Base-by-base conservation (phyloP, 2,888 invertebrate species). In the Spatulosminthurus flaviceps region DNA sequence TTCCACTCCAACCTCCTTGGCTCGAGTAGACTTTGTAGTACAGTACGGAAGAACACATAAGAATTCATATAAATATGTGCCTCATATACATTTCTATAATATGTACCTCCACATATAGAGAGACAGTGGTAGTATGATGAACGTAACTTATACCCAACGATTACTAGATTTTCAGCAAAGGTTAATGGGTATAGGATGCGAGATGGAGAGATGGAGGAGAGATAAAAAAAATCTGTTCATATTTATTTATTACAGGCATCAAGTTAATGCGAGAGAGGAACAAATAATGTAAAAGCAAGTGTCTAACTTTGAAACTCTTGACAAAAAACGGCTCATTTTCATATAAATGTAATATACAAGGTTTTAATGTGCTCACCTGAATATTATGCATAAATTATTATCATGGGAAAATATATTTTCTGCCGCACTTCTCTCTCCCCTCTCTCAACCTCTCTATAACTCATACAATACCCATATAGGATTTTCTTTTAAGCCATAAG, bases 341-440 rank as follows among this genome's bases (percentile, higher is more conserved):
- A 76, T 76, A 76, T 76, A 76, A 76, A 76, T 76, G 76, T 64
- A 76, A 76, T 76, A 76, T 76, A 34, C 76, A 76, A 76, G 67
- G 64, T 76, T 66, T 76, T 76, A 76, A 76, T 76, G 67, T 67
- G 34, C 61, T 74, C 73, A 76, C 76, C 67, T 67, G 76, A 76
- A 76, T 76, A 76, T 76, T 29, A 76, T 76, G 76, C 76, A 76
- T 76, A 76, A 76, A 61, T 74, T 74, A 74, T 74, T 74, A 74
- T 74, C 51, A 74, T 74, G 74, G 74, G 64, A 76, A 41, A 28
- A 64, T 69, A 69, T 69, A 69, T 64, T 64, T 64, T 64, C 64
- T 64, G 64, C 64, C 24, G 64, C 64, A 64, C 64, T 64, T 64
- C 64, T 64, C 64, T 64, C 64, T 22, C 64, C 64, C 24, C 64